Conservation (phyloP, 2,888 invertebrate species). For the Lumbricus terrestris region DNA sequence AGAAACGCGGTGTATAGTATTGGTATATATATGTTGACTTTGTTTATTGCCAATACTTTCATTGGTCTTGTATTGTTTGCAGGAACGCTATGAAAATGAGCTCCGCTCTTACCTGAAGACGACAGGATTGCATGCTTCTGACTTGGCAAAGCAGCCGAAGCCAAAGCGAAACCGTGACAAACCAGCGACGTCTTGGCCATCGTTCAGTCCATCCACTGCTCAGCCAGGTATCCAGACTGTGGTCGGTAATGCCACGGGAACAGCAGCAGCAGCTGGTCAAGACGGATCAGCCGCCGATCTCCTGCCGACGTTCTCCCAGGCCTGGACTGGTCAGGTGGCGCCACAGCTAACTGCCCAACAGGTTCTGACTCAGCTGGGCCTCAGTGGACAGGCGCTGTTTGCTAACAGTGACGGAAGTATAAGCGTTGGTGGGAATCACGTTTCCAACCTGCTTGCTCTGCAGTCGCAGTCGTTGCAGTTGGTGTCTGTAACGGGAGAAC, state of each 20-base stretch:
- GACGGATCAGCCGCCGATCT: not conserved
- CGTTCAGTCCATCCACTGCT: conserved; percentile 11
- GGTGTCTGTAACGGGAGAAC: conserved; percentile 7
- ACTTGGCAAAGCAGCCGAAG: conserved; percentile 33
- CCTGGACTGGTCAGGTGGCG: conserved; percentile 7
- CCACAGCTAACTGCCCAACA: conserved; percentile 3
- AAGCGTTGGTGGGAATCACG: not conserved
- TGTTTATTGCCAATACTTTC: not conserved
- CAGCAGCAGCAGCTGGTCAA: not conserved
- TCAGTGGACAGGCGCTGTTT: not conserved
- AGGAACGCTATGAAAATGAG: conserved; percentile 39
- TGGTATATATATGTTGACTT: no score
- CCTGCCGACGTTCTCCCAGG: conserved; percentile 17
- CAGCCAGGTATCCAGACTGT: not conserved
- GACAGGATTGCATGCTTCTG: conserved; percentile 39
- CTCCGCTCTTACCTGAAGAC: conserved; percentile 38
- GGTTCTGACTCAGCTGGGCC: conserved; percentile 12
- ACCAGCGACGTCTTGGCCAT: not conserved
- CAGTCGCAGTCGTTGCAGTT: conserved; percentile 1
- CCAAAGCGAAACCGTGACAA: conserved; percentile 15
- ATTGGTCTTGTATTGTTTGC: not conserved
- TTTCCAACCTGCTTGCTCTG: conserved; percentile 6
- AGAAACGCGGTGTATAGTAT: not conserved
- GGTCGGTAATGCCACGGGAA: not conserved
- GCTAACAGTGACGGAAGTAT: conserved; percentile 12